Evolutionary conservation across 2,888 invertebrate species (phyloP).

Genomic region (Ganaspis brasiliensis): DNA sequence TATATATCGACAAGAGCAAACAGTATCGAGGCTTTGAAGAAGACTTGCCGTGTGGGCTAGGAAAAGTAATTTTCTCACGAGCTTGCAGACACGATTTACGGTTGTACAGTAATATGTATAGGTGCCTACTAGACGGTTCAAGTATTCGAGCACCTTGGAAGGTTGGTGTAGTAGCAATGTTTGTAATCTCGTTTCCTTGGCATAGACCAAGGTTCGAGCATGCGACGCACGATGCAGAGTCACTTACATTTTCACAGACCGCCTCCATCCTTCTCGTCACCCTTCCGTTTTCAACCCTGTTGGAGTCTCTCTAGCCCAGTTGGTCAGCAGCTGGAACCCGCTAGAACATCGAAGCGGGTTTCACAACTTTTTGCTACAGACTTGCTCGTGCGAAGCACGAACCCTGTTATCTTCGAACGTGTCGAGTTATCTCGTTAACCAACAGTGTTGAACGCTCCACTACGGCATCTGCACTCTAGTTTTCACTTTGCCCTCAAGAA

Average conservation of each 20-base stretch:
- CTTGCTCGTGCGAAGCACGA: conserved; percentile 76
- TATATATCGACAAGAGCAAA: conserved; percentile 55
- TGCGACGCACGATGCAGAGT: conserved; percentile 59
- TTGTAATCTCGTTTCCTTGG: conserved; percentile 58
- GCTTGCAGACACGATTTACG: conserved; percentile 64
- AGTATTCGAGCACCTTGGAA: conserved; percentile 3
- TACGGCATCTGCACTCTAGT: conserved; percentile 66
- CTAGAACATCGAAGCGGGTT: conserved; percentile 44
- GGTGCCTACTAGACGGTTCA: conserved; percentile 24
- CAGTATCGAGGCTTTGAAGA: conserved; percentile 55
- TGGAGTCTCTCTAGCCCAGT: conserved; percentile 5
- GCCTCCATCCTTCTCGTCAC: conserved; percentile 21
- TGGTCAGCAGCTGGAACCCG: background rate
- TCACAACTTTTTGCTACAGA: conserved; percentile 71
- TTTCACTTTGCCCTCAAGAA: conserved; percentile 71
- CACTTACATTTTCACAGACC: conserved; percentile 59
- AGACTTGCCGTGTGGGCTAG: conserved; percentile 56
- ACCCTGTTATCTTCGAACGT: conserved; percentile 78
- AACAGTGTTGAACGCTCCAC: conserved; percentile 70
- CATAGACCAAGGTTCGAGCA: conserved; percentile 53
- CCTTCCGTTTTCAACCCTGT: conserved; percentile 16
- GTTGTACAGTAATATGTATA: conserved; percentile 55
- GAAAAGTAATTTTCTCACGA: conserved; percentile 64
- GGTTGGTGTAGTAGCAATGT: conserved; percentile 53
- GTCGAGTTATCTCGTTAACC: conserved; percentile 79